These are phyloP conservation scores for Sphaeridia pumilis DNA, from an alignment of 2,888 invertebrate species.

Conservation along the genomic window DNA sequence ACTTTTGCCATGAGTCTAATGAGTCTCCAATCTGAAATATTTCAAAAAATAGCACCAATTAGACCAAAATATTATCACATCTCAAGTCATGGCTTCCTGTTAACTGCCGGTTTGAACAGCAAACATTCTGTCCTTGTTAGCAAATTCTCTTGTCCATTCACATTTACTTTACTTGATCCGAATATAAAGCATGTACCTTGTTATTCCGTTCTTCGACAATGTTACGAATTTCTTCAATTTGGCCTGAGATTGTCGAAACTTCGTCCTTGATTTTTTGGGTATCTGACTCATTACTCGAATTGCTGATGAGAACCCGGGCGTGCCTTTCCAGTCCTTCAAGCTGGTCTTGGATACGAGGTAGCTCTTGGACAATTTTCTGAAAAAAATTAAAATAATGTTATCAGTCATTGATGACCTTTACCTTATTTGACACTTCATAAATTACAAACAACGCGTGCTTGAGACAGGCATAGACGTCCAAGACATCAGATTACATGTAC, in stretches of 20 bases:
- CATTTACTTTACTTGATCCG: neutral
- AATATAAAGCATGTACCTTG: constrained; percentile 42
- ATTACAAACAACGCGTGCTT: too few species aligned
- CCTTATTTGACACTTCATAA: too few species aligned
- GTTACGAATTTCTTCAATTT: constrained; percentile 61
- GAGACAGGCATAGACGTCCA: too few species aligned
- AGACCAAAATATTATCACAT: too few species aligned
- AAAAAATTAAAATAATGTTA: neutral
- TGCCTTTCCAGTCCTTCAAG: constrained; percentile 65
- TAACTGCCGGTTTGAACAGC: too few species aligned
- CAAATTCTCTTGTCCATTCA: constrained; percentile 4
- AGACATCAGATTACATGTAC: too few species aligned
- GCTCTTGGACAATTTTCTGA: constrained; percentile 19
- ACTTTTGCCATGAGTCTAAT: constrained; percentile 76
- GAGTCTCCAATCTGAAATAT: constrained; percentile 60
- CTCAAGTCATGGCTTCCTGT: too few species aligned
- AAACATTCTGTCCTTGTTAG: constrained; percentile 2
- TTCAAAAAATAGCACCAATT: too few species aligned
- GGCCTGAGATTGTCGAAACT: constrained; percentile 61
- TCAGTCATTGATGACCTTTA: too few species aligned
- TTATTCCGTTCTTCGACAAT: constrained; percentile 73
- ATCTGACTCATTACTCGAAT: constrained; percentile 65
- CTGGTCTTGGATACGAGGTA: constrained; percentile 53
- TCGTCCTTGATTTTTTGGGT: constrained; percentile 62
- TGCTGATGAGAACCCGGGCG: constrained; percentile 65